These are phyloP conservation scores for Hypothenemus hampei DNA, from an alignment of 1,140 invertebrate genomes.

Conservation along the genomic window DNA sequence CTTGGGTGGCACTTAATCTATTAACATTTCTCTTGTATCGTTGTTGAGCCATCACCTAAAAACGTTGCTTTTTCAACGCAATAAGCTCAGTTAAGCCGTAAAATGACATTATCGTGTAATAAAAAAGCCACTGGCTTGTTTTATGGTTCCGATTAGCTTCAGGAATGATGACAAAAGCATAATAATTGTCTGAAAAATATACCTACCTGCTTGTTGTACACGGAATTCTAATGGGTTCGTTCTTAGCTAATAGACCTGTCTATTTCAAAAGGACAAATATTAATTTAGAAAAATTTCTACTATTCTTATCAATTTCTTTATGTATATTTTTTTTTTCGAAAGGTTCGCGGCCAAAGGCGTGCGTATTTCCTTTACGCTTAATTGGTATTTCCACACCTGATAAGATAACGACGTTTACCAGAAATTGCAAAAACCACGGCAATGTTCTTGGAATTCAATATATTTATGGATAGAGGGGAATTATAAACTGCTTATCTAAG, in stretches of 20 bases:
- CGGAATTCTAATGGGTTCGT: too few relatives aligned
- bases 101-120: constrained; percentile 6
- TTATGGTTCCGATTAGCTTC: constrained; percentile 3
- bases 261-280: too few relatives aligned
- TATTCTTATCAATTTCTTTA: too few relatives aligned
- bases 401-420: constrained; percentile 13
- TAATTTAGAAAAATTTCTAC: too few relatives aligned
- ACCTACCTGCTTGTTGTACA: too few relatives aligned
- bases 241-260: too few relatives aligned
- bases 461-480: too few relatives aligned
- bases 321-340: too few relatives aligned
- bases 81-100: constrained; percentile 4
- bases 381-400: constrained; percentile 12
- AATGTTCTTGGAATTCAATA: background rate
- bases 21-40: constrained; percentile 17
- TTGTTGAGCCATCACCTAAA: background rate
- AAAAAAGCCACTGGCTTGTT: constrained; percentile 6
- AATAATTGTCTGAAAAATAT: too few relatives aligned
- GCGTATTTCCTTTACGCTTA: constrained; percentile 8
- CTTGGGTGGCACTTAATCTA: constrained; percentile 5
- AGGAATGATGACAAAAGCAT: too few relatives aligned
- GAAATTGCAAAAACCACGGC: constrained; percentile 1
- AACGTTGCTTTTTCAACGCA: constrained; percentile 1
- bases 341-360: too few relatives aligned
- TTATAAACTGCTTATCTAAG: too few relatives aligned